Conservation (phyloP, 2,113 vertebrate genomes). For the Proteles cristata region DNA sequence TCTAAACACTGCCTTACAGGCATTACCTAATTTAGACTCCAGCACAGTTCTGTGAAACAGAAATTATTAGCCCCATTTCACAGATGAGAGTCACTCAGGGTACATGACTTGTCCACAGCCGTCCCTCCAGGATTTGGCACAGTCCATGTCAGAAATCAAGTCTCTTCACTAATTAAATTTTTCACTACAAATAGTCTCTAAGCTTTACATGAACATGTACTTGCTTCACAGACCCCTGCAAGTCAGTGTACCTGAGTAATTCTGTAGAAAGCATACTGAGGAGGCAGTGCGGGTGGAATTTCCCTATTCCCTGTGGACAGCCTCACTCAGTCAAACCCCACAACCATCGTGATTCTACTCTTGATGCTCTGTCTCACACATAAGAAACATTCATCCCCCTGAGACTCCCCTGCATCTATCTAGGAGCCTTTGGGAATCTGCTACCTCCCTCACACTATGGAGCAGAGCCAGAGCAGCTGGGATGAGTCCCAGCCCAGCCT, state of each 20-base stretch:
- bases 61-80: constrained; percentile 14
- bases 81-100: neutral
- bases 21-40: neutral
- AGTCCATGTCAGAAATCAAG: neutral
- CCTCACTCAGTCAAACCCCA: neutral
- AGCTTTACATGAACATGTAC: neutral
- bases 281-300: neutral
- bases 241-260: neutral
- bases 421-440: neutral
- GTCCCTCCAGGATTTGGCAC: neutral
- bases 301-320: neutral
- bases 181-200: neutral
- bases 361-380: neutral
- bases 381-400: neutral
- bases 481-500: neutral
- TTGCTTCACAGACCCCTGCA: neutral
- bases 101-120: neutral
- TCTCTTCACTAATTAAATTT: neutral
- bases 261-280: neutral
- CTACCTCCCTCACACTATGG: neutral
- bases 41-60: neutral
- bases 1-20: neutral
- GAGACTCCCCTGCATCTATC: neutral
- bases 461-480: neutral
- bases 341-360: neutral